Conservation (phyloP, 2,113 vertebrate genomes). For the Pseudorhombus dupliciocellatus region DNA sequence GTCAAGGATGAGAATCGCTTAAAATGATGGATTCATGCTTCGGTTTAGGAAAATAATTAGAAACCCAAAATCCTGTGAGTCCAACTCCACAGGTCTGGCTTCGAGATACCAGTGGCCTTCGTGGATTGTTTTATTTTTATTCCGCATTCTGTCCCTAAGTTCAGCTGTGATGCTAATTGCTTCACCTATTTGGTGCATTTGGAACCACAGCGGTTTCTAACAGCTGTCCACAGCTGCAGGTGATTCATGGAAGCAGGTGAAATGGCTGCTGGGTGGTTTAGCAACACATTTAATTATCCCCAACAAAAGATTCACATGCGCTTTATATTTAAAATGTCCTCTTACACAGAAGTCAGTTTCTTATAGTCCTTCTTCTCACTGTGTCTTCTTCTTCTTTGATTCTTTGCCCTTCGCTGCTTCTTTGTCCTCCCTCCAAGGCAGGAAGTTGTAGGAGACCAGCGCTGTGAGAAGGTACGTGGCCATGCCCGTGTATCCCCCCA, state of each 20-base stretch:
- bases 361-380: slow-evolving; percentile 42
- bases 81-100: neutral
- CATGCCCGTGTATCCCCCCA: slow-evolving; percentile 82
- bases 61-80: no score
- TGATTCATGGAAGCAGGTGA: slow-evolving; percentile 4
- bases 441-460: slow-evolving; percentile 79
- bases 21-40: slow-evolving; percentile 8
- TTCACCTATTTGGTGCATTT: neutral
- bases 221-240: neutral
- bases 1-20: neutral
- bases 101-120: neutral
- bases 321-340: no score
- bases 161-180: neutral
- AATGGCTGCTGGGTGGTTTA: neutral
- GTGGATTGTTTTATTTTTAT: neutral
- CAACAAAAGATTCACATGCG: neutral
- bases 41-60: no score
- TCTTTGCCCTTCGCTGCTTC: slow-evolving; percentile 36
- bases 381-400: slow-evolving; percentile 58
- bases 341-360: neutral
- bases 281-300: slow-evolving; percentile 9
- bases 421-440: slow-evolving; percentile 74
- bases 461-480: slow-evolving; percentile 77
- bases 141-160: neutral
- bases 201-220: neutral